Percentiles rank a stretch among this genome's conserved stretches.
Conservation (phyloP, 2,113 vertebrate species). For the Lepisosteus osseus region DNA sequence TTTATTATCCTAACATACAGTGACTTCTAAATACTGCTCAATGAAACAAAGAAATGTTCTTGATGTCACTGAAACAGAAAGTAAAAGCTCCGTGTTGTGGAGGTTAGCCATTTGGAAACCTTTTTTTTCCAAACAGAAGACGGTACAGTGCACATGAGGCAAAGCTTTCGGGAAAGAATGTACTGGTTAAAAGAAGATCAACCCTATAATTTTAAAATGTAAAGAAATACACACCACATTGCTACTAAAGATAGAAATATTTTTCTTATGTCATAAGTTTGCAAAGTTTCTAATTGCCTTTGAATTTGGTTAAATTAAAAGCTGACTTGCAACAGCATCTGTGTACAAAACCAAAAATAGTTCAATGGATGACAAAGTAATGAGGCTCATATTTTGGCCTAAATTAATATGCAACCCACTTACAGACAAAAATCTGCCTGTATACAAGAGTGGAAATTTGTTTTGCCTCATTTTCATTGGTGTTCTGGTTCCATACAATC, state of each 20-base stretch:
- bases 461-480: conserved; percentile 30
- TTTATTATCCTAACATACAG: too few relatives aligned
- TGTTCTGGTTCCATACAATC: conserved; percentile 32
- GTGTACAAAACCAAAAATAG: conserved; percentile 58
- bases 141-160: conserved; percentile 65
- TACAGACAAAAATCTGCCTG: conserved; percentile 1
- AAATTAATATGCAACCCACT: conserved; percentile 15
- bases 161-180: conserved; percentile 73
- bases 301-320: conserved; percentile 59
- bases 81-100: conserved; percentile 65
- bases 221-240: conserved; percentile 66
- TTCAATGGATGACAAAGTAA: conserved; percentile 45
- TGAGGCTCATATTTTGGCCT: conserved; percentile 43
- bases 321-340: conserved; percentile 53
- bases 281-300: conserved; percentile 65
- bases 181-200: conserved; percentile 62
- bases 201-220: conserved; percentile 74
- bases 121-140: conserved; percentile 63
- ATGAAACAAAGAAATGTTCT: conserved; percentile 25
- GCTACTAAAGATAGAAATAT: conserved; percentile 67
- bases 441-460: conserved; percentile 19
- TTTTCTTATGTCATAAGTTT: conserved; percentile 65
- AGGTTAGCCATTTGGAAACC: conserved; percentile 63
- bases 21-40: too few relatives aligned
- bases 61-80: conserved; percentile 54